Evolutionary conservation across 2,797 vertebrate genomes (phyloP).

Genomic region (Carapus acus): DNA sequence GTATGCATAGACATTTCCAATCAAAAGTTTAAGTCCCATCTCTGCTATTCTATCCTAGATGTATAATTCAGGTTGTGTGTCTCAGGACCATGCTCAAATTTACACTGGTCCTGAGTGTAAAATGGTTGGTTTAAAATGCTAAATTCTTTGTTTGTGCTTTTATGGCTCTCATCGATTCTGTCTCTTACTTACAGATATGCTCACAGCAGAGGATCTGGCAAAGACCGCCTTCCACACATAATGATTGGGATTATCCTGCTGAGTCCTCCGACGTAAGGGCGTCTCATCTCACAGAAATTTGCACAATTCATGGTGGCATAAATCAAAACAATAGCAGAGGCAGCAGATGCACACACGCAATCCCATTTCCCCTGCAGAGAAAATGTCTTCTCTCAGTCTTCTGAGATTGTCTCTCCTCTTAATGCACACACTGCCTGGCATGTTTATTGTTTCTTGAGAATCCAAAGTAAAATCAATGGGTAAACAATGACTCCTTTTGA

Average conservation of each 20-base stretch:
- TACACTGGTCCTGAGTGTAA: too few species aligned
- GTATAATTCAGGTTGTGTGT: too few species aligned
- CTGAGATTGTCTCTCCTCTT: neutral
- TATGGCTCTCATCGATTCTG: slow-evolving; percentile 21
- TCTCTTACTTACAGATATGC: slow-evolving; percentile 21
- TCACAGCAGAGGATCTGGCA: slow-evolving; percentile 23
- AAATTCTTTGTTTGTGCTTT: neutral
- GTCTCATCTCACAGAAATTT: slow-evolving; percentile 33
- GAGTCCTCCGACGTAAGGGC: slow-evolving; percentile 33
- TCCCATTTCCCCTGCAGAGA: neutral
- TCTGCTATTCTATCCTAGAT: neutral
- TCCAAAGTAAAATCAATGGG: neutral
- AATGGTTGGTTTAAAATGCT: too few species aligned
- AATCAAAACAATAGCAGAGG: slow-evolving; percentile 22
- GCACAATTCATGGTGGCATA: slow-evolving; percentile 23
- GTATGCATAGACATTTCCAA: neutral
- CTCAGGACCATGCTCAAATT: too few species aligned
- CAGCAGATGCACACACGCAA: slow-evolving; percentile 10
- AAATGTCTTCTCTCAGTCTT: slow-evolving; percentile 5
- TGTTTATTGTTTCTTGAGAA: neutral
- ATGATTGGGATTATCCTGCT: slow-evolving; percentile 43
- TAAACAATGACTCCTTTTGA: neutral
- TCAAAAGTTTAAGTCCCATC: neutral
- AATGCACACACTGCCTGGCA: slow-evolving; percentile 2
- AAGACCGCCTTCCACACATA: slow-evolving; percentile 37